A percentile compares a stretch with the other conserved stretches of the same genome.
Conservation (phyloP, 2,888 invertebrate genomes). For the Myopa testacea region DNA sequence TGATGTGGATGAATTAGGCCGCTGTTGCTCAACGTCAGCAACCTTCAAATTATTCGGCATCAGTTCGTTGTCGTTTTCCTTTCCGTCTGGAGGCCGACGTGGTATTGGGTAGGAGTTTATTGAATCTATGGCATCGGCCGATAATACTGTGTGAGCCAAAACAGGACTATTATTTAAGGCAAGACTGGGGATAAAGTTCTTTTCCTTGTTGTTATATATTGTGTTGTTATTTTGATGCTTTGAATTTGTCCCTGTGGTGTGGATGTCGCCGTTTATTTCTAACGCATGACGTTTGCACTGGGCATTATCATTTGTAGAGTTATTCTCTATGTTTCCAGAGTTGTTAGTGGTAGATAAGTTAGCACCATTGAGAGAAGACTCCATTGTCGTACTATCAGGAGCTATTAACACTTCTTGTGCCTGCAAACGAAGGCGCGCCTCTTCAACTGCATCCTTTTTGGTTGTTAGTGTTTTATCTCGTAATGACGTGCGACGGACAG, state of each 20-base stretch:
- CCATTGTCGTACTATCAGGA: conserved; percentile 58
- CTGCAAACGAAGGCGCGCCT: conserved; percentile 81
- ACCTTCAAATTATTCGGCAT: conserved; percentile 55
- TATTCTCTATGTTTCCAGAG: conserved; percentile 38
- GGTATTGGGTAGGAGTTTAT: conserved; percentile 60
- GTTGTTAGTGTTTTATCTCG: conserved; percentile 94
- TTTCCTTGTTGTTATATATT: conserved; percentile 49
- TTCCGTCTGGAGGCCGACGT: conserved; percentile 80
- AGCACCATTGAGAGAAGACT: conserved; percentile 53
- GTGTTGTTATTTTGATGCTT: conserved; percentile 46
- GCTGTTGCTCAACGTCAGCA: conserved; percentile 65
- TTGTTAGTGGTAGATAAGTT: conserved; percentile 42
- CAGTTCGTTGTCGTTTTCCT: conserved; percentile 79
- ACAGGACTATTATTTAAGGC: conserved; percentile 47
- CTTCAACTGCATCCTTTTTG: conserved; percentile 94
- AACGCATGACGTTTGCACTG: not conserved
- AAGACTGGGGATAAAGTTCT: conserved; percentile 49
- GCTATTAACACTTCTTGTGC: conserved; percentile 71
- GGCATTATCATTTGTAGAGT: not conserved
- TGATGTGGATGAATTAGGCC: conserved; percentile 57
- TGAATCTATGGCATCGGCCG: conserved; percentile 60
- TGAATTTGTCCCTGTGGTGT: conserved; percentile 32
- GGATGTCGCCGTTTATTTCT: conserved; percentile 29
- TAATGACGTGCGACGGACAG: conserved; percentile 91
- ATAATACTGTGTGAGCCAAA: conserved; percentile 54